Conservation (phyloP, 2,797 vertebrate species). For the Rhinatrema bivittatum region DNA sequence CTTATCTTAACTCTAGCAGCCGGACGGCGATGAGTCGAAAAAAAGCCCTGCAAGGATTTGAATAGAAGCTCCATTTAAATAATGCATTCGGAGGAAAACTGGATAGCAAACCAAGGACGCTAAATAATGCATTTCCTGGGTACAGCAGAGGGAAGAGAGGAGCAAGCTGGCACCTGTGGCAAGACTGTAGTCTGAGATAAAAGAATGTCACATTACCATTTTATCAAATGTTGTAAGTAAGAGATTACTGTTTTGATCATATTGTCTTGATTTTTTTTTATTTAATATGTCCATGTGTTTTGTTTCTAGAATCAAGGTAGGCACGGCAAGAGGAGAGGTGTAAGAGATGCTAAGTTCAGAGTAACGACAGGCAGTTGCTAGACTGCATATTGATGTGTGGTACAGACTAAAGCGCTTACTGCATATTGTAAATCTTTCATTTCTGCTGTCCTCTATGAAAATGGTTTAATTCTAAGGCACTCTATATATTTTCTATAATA, state of each 20-base stretch:
- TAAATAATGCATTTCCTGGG: conserved; percentile 72
- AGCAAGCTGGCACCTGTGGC: conserved; percentile 62
- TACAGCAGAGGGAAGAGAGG: conserved; percentile 42
- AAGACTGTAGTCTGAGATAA: conserved; percentile 48
- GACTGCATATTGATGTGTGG: conserved; percentile 32
- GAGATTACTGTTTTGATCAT: conserved; percentile 23
- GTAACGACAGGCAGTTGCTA: conserved; percentile 17
- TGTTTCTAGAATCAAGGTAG: conserved; percentile 28
- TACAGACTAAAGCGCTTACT: too few relatives aligned
- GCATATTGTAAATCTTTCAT: conserved; percentile 2
- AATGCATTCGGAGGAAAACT: conserved; percentile 46
- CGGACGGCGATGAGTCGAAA: conserved; percentile 47
- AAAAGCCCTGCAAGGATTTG: conserved; percentile 40
- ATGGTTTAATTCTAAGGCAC: too few relatives aligned
- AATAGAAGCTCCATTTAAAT: conserved; percentile 34
- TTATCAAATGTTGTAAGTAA: conserved; percentile 98
- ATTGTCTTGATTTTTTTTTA: conserved; percentile 9
- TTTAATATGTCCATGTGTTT: conserved; percentile 19
- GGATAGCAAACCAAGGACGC: conserved; percentile 65
- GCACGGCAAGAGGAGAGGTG: conserved; percentile 27
- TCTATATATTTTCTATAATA: too few relatives aligned
- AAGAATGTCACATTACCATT: conserved; percentile 94
- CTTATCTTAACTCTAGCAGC: conserved; percentile 50
- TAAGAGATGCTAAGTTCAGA: conserved; percentile 12
- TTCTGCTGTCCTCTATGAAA: conserved; percentile 11